Base-by-base conservation (phyloP, 92 coral and sea anemone genomes). In the Diadumene lineata region DNA sequence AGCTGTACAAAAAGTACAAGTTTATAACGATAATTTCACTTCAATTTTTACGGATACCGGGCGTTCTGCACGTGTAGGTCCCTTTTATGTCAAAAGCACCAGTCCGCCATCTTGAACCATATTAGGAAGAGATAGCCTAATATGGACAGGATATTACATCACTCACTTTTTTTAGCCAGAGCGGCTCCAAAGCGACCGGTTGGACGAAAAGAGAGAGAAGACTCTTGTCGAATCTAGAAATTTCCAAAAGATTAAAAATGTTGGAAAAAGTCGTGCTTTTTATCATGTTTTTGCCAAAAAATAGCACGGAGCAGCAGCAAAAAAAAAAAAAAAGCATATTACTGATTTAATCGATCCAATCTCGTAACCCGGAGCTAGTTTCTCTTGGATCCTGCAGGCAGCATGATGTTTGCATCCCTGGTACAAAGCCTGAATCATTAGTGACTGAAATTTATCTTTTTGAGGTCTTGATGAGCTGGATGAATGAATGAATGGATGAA, bases 41-140 rank as follows among this genome's bases (percentile, higher is more conserved):
- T 32, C 31, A 43, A 58, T 11, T 62, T 62, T 28, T 31, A 21
- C 65, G 30, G 28, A n/a, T 17, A 72, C 77, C 77, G 77, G 77
- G 46, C 62, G 66, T 31, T 24, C 18, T 72, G 62, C 77, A 72
- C 77, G 77, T 72, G 77, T 72, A 34, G 60, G 50, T 25, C n/a
- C n/a, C 6, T 68, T 56, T 56, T 56, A 72, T 56, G 77, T 72
- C 77, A 72, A 62, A 57, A n/a, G 57, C 23, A 17, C 55, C 33
- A 13, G 25, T 18, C 77, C 48, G 66, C 77, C 77, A 72, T 72
- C 66, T 72, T 72, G 53, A 62, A 64, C 81, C 73, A 76, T 76
- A 76, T 64, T 43, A 27, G 81, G 81, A 65, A 27, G 21, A 25
- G 22, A 27, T 64, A 34, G 4, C 79, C 81, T 43, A 16, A 64